Percentiles rank a stretch among this genome's conserved stretches.
phyloP scores from a whole-genome alignment of 2,797 vertebrate genomes.

The Naso thynnoides region DNA sequence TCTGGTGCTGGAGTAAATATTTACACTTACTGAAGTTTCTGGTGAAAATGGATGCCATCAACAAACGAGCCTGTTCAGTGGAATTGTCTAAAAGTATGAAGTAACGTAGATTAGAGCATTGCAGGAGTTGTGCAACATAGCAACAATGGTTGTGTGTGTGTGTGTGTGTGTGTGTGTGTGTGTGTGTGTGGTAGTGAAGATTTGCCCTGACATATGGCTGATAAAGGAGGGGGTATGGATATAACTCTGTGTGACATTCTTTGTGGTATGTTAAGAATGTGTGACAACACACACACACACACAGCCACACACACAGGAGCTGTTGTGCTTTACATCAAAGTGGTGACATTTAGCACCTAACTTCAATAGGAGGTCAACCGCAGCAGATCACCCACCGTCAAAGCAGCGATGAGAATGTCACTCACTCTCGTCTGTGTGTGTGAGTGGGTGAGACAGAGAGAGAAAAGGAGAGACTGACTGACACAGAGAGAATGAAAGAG shows the following conservation, averaged over 20 bases:
- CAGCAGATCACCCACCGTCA: conserved; percentile 69
- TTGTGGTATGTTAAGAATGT: conserved; percentile 64
- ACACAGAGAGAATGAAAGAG: conserved; percentile 18
- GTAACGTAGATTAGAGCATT: background rate
- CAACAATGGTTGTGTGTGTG: background rate
- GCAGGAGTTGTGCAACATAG: background rate
- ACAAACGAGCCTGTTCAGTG: background rate
- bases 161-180: rapidly evolving
- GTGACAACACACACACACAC: conserved; percentile 7
- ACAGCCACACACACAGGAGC: conserved; percentile 38
- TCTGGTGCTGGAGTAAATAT: background rate
- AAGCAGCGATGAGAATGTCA: conserved; percentile 51
- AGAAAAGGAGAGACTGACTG: background rate
- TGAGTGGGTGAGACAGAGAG: background rate
- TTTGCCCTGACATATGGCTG: conserved; percentile 37
- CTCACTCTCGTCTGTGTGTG: conserved; percentile 24
- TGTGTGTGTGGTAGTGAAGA: background rate
- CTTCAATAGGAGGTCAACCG: conserved; percentile 72
- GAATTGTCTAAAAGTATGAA: background rate
- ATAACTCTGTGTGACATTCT: conserved; percentile 53
- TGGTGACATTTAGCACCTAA: conserved; percentile 67
- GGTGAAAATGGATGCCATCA: background rate
- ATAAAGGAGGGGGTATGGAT: conserved; percentile 22
- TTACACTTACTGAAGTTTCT: background rate
- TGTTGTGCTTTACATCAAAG: conserved; percentile 74